A percentile compares a stretch with the other conserved stretches of the same genome.
These are phyloP conservation scores for Anthopleura xanthogrammica DNA, from an alignment of 92 coral and sea anemone species.

Conservation along the genomic window DNA sequence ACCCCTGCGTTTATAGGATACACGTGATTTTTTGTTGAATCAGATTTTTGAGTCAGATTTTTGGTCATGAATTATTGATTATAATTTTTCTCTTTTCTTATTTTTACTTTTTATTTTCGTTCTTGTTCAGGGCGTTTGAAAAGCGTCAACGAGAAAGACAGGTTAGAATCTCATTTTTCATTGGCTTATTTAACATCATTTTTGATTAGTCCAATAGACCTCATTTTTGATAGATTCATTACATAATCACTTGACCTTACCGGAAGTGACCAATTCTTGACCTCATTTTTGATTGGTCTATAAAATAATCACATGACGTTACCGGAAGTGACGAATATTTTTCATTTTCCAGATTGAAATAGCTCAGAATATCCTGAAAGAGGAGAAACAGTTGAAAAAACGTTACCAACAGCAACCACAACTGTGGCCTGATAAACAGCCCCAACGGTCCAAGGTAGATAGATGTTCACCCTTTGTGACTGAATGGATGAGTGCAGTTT, in stretches of 20 bases:
- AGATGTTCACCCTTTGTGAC: background rate
- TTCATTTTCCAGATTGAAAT: constrained; percentile 75
- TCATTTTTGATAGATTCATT: background rate
- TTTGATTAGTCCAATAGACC: background rate
- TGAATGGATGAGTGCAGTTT: no score
- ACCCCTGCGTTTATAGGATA: no score
- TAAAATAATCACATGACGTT: background rate
- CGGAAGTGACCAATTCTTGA: background rate
- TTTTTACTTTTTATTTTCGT: background rate
- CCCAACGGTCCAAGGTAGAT: constrained; percentile 86
- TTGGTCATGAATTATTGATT: background rate
- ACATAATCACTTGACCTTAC: background rate
- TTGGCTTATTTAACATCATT: background rate
- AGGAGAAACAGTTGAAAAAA: constrained; percentile 92
- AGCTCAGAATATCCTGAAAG: constrained; percentile 80
- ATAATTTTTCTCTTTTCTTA: background rate
- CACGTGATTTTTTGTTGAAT: no score
- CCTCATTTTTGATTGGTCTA: background rate
- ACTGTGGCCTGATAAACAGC: constrained; percentile 95
- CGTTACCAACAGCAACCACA: constrained; percentile 98
- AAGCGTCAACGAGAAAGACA: constrained; percentile 92
- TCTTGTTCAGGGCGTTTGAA: constrained; percentile 73
- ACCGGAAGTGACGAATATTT: background rate
- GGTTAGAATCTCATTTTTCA: constrained; percentile 39
- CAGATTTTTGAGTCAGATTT: no score